A percentile compares a stretch with the other conserved stretches of the same genome.
These are phyloP conservation scores for Babylonia areolata DNA, from an alignment of 1,140 invertebrate genomes.

Conservation along the genomic window DNA sequence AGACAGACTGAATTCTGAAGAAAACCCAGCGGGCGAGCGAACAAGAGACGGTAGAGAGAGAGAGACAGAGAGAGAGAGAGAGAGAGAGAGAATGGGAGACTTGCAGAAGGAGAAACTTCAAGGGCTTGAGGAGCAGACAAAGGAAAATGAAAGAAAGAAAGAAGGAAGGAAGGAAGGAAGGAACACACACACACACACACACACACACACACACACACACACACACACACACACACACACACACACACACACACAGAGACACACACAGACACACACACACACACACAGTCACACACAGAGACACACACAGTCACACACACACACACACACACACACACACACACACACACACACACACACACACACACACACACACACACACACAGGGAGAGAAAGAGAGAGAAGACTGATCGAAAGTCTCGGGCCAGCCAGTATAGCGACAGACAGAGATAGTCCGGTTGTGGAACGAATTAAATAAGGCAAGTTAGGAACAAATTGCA, in stretches of 20 bases:
- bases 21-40: too few species aligned
- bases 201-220: constrained; percentile 32
- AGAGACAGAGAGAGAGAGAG: background rate
- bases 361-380: constrained; percentile 24
- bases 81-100: background rate
- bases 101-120: too few species aligned
- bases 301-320: background rate
- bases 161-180: background rate
- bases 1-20: background rate
- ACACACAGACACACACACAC: background rate
- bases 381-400: too few species aligned
- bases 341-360: constrained; percentile 26
- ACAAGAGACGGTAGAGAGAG: background rate
- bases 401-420: too few species aligned
- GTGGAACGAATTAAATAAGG: too few species aligned
- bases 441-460: too few species aligned
- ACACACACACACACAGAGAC: constrained; percentile 27
- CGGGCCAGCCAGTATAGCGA: too few species aligned
- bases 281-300: background rate
- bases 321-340: background rate
- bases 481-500: too few species aligned
- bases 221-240: constrained; percentile 26
- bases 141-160: too few species aligned
- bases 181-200: constrained; percentile 9
- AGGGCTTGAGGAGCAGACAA: too few species aligned